phyloP scores from a whole-genome alignment of 2,797 vertebrate species.

The Acanthurus lineatus region DNA sequence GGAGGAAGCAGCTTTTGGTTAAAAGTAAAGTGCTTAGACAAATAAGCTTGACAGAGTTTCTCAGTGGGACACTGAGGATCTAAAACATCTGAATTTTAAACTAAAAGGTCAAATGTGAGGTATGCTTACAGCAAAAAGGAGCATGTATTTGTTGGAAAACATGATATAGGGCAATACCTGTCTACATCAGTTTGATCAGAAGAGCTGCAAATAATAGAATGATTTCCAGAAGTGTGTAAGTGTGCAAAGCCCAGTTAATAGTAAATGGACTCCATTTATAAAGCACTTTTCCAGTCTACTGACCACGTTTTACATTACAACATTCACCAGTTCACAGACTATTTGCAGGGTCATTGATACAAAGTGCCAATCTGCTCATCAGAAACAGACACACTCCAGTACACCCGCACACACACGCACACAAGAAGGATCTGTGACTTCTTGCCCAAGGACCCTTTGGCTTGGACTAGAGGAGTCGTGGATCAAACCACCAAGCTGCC shows the following conservation, averaged over 20 bases:
- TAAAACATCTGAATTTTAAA: constrained; percentile 21
- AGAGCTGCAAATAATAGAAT: constrained; percentile 17
- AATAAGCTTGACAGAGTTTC: constrained; percentile 47
- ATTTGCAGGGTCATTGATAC: too few relatives aligned
- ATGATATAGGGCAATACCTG: background rate
- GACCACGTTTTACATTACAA: too few relatives aligned
- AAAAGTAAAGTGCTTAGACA: constrained; percentile 50
- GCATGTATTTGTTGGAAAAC: background rate
- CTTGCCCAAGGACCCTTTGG: too few relatives aligned
- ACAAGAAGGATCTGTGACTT: too few relatives aligned
- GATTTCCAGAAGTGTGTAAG: background rate
- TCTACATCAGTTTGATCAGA: background rate
- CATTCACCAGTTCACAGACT: too few relatives aligned
- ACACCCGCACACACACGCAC: too few relatives aligned
- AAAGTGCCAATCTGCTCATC: too few relatives aligned
- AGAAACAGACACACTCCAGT: too few relatives aligned
- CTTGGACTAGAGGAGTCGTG: too few relatives aligned
- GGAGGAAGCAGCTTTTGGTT: constrained; percentile 34
- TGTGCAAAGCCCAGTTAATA: background rate
- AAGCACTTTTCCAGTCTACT: too few relatives aligned
- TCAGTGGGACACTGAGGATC: constrained; percentile 12
- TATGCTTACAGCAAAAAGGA: background rate
- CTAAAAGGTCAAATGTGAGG: background rate
- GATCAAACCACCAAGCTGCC: too few relatives aligned
- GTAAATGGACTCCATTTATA: too few relatives aligned